phyloP scores from a whole-genome alignment of 2,888 invertebrate species.

The Drosophila koepferae region DNA sequence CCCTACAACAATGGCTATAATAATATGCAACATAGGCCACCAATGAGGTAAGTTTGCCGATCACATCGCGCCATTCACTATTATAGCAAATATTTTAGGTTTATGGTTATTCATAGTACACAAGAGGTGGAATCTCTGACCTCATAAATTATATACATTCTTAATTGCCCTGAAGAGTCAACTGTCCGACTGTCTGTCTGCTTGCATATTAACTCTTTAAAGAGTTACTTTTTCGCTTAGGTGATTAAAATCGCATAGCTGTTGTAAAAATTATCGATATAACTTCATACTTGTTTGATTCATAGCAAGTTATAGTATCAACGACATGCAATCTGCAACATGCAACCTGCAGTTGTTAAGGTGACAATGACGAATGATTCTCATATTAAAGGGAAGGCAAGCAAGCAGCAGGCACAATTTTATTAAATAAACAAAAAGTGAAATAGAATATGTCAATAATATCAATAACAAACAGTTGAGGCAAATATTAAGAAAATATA shows the following conservation, averaged over 20 bases:
- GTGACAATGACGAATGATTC: constrained; percentile 11
- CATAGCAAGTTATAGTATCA: not conserved
- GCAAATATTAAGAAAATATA: not conserved
- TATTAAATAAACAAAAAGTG: not conserved
- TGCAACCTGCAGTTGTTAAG: constrained; percentile 13
- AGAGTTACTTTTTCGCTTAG: not conserved
- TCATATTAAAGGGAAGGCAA: not conserved
- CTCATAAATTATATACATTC: not conserved
- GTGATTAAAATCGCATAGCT: not conserved
- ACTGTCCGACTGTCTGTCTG: not conserved
- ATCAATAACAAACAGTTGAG: not conserved
- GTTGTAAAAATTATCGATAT: constrained; percentile 3
- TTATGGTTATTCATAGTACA: not conserved
- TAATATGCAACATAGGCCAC: constrained; percentile 60
- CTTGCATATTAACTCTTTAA: constrained; percentile 1
- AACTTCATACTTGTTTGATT: constrained; percentile 12
- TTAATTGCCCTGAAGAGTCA: not conserved
- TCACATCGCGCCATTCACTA: too few relatives aligned
- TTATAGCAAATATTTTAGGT: not conserved
- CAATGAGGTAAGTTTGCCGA: constrained; percentile 51
- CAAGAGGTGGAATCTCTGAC: not conserved
- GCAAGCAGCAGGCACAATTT: not conserved
- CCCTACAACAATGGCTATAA: constrained; percentile 67
- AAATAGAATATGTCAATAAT: not conserved
- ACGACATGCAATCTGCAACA: constrained; percentile 6